Base-by-base conservation (phyloP, 1,140 invertebrate genomes). In the Colletes latitarsis region DNA sequence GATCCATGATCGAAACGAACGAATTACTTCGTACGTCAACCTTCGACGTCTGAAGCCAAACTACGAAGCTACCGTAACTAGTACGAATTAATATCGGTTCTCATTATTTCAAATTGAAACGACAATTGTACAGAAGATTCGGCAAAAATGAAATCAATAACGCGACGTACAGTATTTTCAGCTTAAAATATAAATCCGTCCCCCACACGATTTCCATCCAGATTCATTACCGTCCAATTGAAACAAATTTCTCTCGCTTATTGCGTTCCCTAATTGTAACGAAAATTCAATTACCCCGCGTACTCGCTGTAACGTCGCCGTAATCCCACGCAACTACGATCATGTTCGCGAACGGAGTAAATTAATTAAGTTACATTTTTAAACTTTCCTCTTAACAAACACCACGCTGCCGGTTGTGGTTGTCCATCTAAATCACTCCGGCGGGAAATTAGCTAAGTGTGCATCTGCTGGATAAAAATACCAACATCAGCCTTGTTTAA, bases 321-420 rank as follows among this genome's bases (percentile, higher is more conserved):
- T 30, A 19, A 39, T 15, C 14, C 14, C 14, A 12, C 15, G 39
- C 12, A 55, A 43, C 52, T 43, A 12, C n/a, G 30, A 63, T 49
- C 57, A 1, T 39, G 39, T 49, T 12, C 39, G 64, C 43, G 30
- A 64, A 75, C 64, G n/a, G 46, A 12, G 10, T n/a, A 14, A n/a
- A 75, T 75, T 67, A 75, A 75, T 75, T 75, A 66, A 75, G 55
- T 67, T 60, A 5, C 6, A 17, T 55, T 55, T 66, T n/a, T 12
- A n/a, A 55, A 66, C 39, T n/a, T 67, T 21, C 30, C 0, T 19
- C 15, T 41, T 15, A 14, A 19, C 19, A 15, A 30, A 30, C 30
- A 6, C 17, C 8, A 6, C 41, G 39, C 2, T 6, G 17, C 17
- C 72, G 12, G 41, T 9, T 21, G 19, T 19, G 21, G 9, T 53